Percentiles rank a stretch among this genome's conserved stretches.
phyloP scores from a whole-genome alignment of 2,113 vertebrate genomes.

The Pristiophorus japonicus region DNA sequence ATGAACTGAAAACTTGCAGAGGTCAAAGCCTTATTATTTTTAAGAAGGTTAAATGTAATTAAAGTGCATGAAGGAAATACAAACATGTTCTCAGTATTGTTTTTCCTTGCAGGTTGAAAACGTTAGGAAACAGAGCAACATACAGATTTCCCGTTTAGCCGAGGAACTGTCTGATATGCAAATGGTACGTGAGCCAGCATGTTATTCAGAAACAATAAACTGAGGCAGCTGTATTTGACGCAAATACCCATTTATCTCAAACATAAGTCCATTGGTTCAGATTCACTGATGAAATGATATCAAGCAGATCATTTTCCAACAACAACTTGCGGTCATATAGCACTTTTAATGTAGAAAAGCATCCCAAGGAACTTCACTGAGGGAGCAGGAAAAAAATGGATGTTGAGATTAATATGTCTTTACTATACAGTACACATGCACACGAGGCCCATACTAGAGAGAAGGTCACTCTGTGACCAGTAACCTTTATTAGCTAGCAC shows the following conservation, averaged over 20 bases:
- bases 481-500: too few relatives aligned
- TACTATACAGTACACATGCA: too few relatives aligned
- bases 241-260: not conserved
- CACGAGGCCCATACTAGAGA: too few relatives aligned
- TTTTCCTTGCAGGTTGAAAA: conserved; percentile 63
- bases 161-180: conserved; percentile 79
- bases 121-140: conserved; percentile 71
- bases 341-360: not conserved
- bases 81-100: not conserved
- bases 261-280: conserved; percentile 4
- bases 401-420: too few relatives aligned
- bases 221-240: not conserved
- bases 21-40: not conserved
- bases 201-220: not conserved
- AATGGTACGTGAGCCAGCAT: conserved; percentile 59
- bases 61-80: not conserved
- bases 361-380: not conserved
- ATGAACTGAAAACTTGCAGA: not conserved
- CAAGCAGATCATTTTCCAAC: not conserved
- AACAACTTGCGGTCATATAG: not conserved
- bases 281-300: not conserved
- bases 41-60: not conserved
- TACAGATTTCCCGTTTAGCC: conserved; percentile 71
- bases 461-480: too few relatives aligned
- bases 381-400: not conserved